Percentiles rank a stretch among this genome's conserved stretches.
These are phyloP conservation scores for Harmothoe impar DNA, from an alignment of 2,888 invertebrate genomes.

Conservation along the genomic window DNA sequence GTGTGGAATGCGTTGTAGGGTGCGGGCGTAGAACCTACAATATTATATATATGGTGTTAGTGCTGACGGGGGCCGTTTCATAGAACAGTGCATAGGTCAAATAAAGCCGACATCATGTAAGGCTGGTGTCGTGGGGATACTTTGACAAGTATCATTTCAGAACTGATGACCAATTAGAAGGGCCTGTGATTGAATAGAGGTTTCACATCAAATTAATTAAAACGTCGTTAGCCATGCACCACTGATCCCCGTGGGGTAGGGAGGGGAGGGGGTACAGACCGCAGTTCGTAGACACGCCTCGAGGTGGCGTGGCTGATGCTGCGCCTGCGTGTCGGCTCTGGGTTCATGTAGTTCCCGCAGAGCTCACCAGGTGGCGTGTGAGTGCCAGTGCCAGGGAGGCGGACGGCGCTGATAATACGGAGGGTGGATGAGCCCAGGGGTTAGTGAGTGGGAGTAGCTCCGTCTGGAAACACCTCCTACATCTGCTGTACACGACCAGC, in stretches of 20 bases:
- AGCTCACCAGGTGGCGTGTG: constrained; percentile 4
- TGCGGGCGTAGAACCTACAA: too few relatives aligned
- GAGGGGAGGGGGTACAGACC: background rate
- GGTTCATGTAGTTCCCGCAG: background rate
- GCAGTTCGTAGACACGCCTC: constrained; percentile 11
- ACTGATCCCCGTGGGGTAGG: background rate
- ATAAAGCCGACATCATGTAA: too few relatives aligned
- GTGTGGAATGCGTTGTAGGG: too few relatives aligned
- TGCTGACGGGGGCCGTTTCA: too few relatives aligned
- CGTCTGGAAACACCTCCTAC: background rate
- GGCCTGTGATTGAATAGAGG: constrained; percentile 1
- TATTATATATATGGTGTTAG: too few relatives aligned
- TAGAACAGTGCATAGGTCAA: too few relatives aligned
- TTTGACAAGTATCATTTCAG: constrained; percentile 25
- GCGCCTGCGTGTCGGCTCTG: background rate
- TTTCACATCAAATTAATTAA: constrained; percentile 51
- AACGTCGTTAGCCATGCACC: constrained; percentile 54
- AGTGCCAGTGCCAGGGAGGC: background rate
- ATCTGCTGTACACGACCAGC: background rate
- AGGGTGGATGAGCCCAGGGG: background rate
- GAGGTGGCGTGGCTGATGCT: constrained; percentile 25
- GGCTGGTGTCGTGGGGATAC: background rate
- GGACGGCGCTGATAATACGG: constrained; percentile 30
- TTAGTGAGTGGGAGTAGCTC: constrained; percentile 53
- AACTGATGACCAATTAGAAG: constrained; percentile 42